These are phyloP conservation scores for Pelagia noctiluca DNA, from an alignment of 30 jellyfish, hydroid and myxozoan genomes.

Conservation along the genomic window DNA sequence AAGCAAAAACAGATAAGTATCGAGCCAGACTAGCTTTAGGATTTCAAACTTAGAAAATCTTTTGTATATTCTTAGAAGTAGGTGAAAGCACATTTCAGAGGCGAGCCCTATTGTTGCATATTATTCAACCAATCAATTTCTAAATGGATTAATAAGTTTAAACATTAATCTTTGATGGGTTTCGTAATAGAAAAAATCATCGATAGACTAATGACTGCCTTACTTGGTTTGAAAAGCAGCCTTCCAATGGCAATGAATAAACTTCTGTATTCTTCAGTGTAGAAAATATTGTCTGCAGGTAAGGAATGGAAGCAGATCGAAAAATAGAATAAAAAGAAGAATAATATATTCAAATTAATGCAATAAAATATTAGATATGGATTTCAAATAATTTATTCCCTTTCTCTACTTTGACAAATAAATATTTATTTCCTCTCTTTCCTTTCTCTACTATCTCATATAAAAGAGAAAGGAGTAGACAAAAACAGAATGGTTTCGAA, in stretches of 20 bases:
- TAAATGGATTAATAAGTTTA: neutral
- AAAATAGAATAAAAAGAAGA: neutral
- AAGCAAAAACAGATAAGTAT: too few relatives aligned
- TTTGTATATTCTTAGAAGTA: too few relatives aligned
- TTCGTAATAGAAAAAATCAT: neutral
- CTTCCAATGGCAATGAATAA: slow-evolving; percentile 71
- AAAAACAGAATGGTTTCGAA: too few relatives aligned
- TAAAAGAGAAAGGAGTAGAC: too few relatives aligned
- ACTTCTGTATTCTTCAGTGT: slow-evolving; percentile 87
- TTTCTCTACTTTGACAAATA: neutral
- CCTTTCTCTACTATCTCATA: neutral
- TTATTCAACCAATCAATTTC: neutral
- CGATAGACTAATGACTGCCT: neutral
- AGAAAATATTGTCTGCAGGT: slow-evolving; percentile 78
- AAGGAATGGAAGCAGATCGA: neutral
- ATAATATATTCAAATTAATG: too few relatives aligned
- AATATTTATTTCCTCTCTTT: neutral
- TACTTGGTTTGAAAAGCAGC: slow-evolving; percentile 78
- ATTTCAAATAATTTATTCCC: too few relatives aligned
- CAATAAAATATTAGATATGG: too few relatives aligned
- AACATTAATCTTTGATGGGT: neutral
- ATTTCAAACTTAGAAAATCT: too few relatives aligned
- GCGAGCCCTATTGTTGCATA: neutral
- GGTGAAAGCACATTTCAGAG: too few relatives aligned
- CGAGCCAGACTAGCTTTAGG: neutral